These are phyloP conservation scores for Drosophila monieri DNA, from an alignment of 2,888 invertebrate species.

Conservation along the genomic window DNA sequence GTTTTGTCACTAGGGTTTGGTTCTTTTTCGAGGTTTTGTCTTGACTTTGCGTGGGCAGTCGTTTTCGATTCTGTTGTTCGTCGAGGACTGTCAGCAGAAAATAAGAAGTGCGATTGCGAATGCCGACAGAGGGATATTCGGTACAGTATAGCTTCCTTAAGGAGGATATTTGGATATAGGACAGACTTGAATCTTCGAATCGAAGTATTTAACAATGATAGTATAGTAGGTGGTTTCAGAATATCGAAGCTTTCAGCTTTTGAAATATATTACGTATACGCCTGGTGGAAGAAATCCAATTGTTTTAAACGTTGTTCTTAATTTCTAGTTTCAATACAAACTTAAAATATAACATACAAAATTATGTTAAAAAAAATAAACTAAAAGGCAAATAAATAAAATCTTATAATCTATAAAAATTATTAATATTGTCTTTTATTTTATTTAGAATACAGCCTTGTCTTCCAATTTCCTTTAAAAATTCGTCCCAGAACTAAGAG, in stretches of 20 bases:
- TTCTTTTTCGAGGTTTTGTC: slow-evolving; percentile 15
- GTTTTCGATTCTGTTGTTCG: slow-evolving; percentile 42
- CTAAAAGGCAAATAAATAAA: no score
- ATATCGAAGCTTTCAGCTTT: no score
- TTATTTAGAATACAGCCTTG: not conserved
- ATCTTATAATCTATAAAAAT: not conserved
- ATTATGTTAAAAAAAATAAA: no score
- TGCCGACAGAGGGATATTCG: slow-evolving; percentile 32
- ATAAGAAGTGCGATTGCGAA: slow-evolving; percentile 22
- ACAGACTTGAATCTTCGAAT: not conserved
- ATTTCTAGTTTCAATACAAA: no score
- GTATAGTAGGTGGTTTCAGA: no score
- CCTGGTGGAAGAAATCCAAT: not conserved
- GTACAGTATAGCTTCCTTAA: slow-evolving; percentile 15
- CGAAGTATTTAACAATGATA: not conserved
- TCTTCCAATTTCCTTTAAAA: not conserved
- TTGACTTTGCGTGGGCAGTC: slow-evolving; percentile 63
- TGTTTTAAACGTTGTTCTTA: no score
- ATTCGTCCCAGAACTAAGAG: not conserved
- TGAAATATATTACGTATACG: not conserved
- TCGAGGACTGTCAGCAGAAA: slow-evolving; percentile 35
- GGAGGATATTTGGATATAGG: not conserved
- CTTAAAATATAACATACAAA: no score
- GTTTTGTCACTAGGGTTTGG: slow-evolving; percentile 28
- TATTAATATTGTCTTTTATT: no score